Evolutionary conservation across 1,140 invertebrate species (phyloP).

Genomic region (Drosophila grimshawi): DNA sequence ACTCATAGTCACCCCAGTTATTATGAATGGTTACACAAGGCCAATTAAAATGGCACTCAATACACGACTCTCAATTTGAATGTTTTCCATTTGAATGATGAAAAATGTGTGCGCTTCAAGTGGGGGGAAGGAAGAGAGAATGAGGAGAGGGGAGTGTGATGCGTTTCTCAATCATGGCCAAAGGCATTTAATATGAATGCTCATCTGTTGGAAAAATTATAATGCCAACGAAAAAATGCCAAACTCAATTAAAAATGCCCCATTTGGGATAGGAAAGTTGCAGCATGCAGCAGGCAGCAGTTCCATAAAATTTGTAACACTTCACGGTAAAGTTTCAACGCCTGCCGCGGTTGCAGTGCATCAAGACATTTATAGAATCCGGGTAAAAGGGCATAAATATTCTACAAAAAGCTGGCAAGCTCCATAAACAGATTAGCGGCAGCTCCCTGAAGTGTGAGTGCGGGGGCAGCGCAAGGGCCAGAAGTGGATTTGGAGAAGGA

Average conservation of each 20-base stretch:
- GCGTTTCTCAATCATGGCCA: conserved; percentile 63
- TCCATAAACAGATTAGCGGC: conserved; percentile 78
- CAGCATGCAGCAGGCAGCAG: conserved; percentile 1
- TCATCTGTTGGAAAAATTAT: conserved; percentile 44
- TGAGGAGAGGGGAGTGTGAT: background rate
- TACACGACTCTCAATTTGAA: conserved; percentile 39
- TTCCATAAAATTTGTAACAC: conserved; percentile 75
- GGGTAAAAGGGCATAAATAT: conserved; percentile 46
- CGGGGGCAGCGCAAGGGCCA: background rate
- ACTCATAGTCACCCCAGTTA: conserved; percentile 9
- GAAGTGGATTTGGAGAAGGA: background rate
- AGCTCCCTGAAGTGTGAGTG: conserved; percentile 5
- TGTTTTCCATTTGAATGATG: conserved; percentile 66
- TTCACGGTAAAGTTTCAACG: conserved; percentile 49
- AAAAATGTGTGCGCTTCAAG: conserved; percentile 60
- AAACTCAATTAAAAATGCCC: conserved; percentile 50
- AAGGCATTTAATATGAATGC: conserved; percentile 63
- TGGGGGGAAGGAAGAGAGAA: background rate
- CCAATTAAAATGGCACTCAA: conserved; percentile 38
- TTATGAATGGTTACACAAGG: conserved; percentile 20
- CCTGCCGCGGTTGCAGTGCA: conserved; percentile 20
- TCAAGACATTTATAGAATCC: conserved; percentile 71
- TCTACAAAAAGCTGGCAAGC: conserved; percentile 34
- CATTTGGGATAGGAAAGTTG: conserved; percentile 17
- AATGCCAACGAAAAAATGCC: conserved; percentile 38